These are phyloP conservation scores for Ochropacha duplaris DNA, from an alignment of 2,888 invertebrate genomes.

Conservation along the genomic window DNA sequence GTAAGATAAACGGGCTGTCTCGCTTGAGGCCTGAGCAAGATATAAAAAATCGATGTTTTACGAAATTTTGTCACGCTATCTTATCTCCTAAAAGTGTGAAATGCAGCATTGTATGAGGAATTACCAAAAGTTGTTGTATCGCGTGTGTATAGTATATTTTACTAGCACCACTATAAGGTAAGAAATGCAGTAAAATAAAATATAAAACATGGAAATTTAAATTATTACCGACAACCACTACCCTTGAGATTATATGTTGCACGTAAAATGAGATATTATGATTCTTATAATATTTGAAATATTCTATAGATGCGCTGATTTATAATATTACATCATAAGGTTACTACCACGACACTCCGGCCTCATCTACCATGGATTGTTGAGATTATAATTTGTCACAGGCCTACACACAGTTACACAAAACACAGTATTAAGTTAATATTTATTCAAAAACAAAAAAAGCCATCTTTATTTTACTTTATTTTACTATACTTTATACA, in stretches of 20 bases:
- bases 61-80: conserved; percentile 35
- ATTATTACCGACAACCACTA: not conserved
- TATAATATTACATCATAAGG: too few species aligned
- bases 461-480: too few species aligned
- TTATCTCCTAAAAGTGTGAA: conserved; percentile 8
- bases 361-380: too few species aligned
- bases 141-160: not conserved
- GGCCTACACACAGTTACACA: too few species aligned
- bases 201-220: not conserved
- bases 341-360: too few species aligned
- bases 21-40: conserved; percentile 40
- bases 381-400: too few species aligned
- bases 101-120: conserved; percentile 10
- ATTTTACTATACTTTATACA: too few species aligned
- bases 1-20: conserved; percentile 56
- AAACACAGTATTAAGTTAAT: not conserved
- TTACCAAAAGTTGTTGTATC: not conserved
- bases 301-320: too few species aligned
- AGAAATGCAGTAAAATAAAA: not conserved
- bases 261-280: not conserved
- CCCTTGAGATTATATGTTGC: not conserved
- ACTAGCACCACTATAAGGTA: not conserved
- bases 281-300: not conserved
- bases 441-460: too few species aligned
- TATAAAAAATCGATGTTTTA: conserved; percentile 47